phyloP scores from a whole-genome alignment of 2,797 vertebrate species.

The Adelosebastes latens region DNA sequence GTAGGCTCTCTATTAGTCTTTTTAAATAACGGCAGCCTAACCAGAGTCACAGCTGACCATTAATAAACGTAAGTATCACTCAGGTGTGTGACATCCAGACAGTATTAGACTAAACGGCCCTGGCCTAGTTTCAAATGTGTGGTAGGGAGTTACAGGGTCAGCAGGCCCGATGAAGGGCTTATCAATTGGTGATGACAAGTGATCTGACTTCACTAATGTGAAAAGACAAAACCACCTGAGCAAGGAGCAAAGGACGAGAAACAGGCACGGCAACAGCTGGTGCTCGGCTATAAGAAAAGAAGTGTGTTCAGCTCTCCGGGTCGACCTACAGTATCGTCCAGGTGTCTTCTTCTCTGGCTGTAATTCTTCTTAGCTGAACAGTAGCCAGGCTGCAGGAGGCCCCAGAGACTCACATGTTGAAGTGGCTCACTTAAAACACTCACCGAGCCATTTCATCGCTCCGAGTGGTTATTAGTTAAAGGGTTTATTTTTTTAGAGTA shows the following conservation, averaged over 20 bases:
- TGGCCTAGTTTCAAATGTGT: conserved; percentile 14
- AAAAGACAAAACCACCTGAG: conserved; percentile 50
- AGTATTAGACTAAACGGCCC: not conserved
- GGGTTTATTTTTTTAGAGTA: conserved; percentile 31
- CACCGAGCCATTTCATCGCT: conserved; percentile 18
- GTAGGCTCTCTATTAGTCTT: not conserved
- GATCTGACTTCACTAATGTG: conserved; percentile 54
- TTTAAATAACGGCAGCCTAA: not conserved
- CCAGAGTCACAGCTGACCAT: not conserved
- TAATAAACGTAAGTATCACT: not conserved
- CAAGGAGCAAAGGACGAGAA: conserved; percentile 30
- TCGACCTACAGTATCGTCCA: not conserved
- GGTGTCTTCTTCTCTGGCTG: conserved; percentile 25
- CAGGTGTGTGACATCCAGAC: not conserved
- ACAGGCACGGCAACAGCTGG: conserved; percentile 44
- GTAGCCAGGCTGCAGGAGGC: conserved; percentile 23
- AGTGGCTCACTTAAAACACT: conserved; percentile 34
- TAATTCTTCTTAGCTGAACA: conserved; percentile 9
- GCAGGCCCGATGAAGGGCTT: conserved; percentile 18
- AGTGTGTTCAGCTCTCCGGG: not conserved
- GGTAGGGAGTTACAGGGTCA: conserved; percentile 19
- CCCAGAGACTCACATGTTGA: conserved; percentile 12
- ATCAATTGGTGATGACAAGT: conserved; percentile 54
- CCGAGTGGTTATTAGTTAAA: conserved; percentile 35
- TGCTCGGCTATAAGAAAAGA: conserved; percentile 22